Base-by-base conservation (phyloP, 2,113 vertebrate genomes). In the Sebastes fasciatus region DNA sequence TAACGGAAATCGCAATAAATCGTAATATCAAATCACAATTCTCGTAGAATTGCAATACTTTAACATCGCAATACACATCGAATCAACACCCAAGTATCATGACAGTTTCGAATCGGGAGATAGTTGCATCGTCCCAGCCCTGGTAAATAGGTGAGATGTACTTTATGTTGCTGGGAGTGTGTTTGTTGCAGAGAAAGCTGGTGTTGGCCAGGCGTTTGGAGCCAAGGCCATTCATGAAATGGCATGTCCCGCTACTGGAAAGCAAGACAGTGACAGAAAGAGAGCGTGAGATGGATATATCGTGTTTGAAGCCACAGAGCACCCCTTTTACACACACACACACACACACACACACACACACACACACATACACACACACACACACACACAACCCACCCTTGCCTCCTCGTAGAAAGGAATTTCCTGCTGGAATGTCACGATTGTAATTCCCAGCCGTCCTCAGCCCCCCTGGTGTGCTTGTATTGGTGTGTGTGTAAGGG, bases 371-470 rank as follows among this genome's bases (percentile, higher is more conserved):
- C 55, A 68, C 40, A 61, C 40, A 51, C n/a, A 58, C 64, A 57
- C 55, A 43, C 62, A 43, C 34, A 42, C 5, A 46, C 2, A n/a
- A 2, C 1, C 43, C 74, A 45, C 55, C 51, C 66, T 46, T 16
- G 58, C 68, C n/a, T 61, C 51, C 71, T 60, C 4, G 1, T 70
- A 65, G 81, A 45, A 58, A 88, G 86, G 79, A 86, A 86, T 91
- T 83, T 91, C 86, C 83, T 66, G 57, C n/a, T 80, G 66, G 60
- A 82, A 91, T 86, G 83, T 79, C 77, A 85, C 10, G 17, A 75
- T 86, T 79, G 68, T 45, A 84, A 82, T 82, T 80, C 52, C 42
- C 76, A 72, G 51, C 67, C 62, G 1, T 62, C 43, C 71, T 70
- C 17, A 26, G 42, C 49, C 72, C n/a, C 61, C 49, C 0, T 34